A percentile compares a stretch with the other conserved stretches of the same genome.
Evolutionary conservation across 1,140 invertebrate genomes (phyloP).

Genomic region (Diploscapter pachys): DNA sequence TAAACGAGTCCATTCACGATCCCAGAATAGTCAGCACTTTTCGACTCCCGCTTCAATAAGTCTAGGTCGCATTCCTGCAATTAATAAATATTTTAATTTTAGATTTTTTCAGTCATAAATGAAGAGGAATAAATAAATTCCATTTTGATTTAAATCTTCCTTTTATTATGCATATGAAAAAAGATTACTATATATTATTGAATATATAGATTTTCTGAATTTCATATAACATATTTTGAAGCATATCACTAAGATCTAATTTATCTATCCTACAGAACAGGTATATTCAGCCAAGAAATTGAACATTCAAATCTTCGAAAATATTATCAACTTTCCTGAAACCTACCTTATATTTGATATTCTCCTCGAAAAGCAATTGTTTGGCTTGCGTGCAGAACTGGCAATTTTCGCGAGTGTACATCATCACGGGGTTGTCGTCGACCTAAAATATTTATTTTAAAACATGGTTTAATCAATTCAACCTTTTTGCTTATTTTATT

Average conservation of each 20-base stretch:
- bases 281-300: background rate
- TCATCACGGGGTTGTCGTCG: conserved; percentile 19
- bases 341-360: conserved; percentile 11
- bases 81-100: background rate
- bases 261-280: too few species aligned
- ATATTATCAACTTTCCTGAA: background rate
- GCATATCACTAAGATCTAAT: conserved; percentile 4
- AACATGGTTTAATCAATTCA: too few species aligned
- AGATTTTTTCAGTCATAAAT: background rate
- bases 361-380: conserved; percentile 13
- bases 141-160: too few species aligned
- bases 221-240: conserved; percentile 13
- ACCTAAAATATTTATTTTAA: conserved; percentile 11
- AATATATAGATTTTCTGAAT: background rate
- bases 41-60: background rate
- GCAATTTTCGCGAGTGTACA: conserved; percentile 26
- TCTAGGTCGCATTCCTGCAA: conserved; percentile 18
- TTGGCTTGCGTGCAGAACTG: conserved; percentile 28
- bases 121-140: background rate
- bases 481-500: too few species aligned
- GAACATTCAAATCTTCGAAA: background rate
- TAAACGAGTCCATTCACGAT: conserved; percentile 13
- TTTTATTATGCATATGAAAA: background rate
- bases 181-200: background rate
- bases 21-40: too few species aligned